Percentiles rank a stretch among this genome's conserved stretches.
Evolutionary conservation across 2,888 invertebrate species (phyloP).

Genomic region (Nomada ruficornis): DNA sequence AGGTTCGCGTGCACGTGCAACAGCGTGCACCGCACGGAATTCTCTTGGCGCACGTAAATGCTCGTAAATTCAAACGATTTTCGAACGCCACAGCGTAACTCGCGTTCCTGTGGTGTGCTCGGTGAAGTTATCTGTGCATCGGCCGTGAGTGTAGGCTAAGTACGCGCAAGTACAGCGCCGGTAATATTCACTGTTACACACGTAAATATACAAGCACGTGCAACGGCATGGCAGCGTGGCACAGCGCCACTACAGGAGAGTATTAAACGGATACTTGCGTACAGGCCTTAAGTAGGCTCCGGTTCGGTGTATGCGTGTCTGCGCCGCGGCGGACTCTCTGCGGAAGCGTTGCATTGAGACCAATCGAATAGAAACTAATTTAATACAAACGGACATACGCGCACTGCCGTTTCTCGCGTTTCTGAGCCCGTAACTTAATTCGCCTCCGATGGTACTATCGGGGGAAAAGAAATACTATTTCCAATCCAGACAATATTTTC

Average conservation of each 20-base stretch:
- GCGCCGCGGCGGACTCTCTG: constrained; percentile 57
- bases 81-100: constrained; percentile 71
- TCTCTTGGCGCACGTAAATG: constrained; percentile 63
- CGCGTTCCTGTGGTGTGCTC: constrained; percentile 61
- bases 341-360: constrained; percentile 72
- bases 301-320: constrained; percentile 53
- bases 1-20: constrained; percentile 39
- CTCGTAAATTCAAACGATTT: constrained; percentile 77
- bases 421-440: constrained; percentile 36
- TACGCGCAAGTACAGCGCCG: constrained; percentile 66
- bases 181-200: constrained; percentile 58
- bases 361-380: constrained; percentile 73
- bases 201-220: constrained; percentile 40
- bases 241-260: constrained; percentile 63
- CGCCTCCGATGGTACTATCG: constrained; percentile 20
- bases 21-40: constrained; percentile 53
- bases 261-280: constrained; percentile 74
- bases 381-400: constrained; percentile 53
- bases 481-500: too few species aligned
- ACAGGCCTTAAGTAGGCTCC: constrained; percentile 70
- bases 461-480: not conserved
- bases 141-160: constrained; percentile 74
- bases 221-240: constrained; percentile 29
- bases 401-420: constrained; percentile 46
- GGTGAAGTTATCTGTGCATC: constrained; percentile 78